These are phyloP conservation scores for Gadus chalcogrammus DNA, from an alignment of 2,113 vertebrate genomes.

Conservation along the genomic window DNA sequence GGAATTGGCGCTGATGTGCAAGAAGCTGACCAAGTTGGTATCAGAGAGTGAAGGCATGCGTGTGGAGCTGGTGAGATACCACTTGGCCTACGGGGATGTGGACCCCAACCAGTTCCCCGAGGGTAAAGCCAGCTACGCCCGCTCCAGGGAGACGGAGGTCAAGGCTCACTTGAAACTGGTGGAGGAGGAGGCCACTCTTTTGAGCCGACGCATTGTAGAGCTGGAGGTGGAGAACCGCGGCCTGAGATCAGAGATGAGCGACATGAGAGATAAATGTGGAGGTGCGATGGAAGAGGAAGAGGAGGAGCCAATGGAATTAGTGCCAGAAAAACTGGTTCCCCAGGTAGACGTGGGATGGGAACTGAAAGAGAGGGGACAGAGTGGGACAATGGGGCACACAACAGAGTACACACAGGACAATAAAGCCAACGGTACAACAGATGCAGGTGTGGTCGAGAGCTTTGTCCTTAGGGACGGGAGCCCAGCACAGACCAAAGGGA, in stretches of 20 bases:
- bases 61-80: slow-evolving; percentile 88
- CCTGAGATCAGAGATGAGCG: slow-evolving; percentile 88
- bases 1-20: slow-evolving; percentile 95
- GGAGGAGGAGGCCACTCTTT: slow-evolving; percentile 94
- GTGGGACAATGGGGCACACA: slow-evolving; percentile 48
- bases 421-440: slow-evolving; percentile 59
- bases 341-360: not conserved
- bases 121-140: slow-evolving; percentile 69
- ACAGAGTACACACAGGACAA: slow-evolving; percentile 71
- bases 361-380: slow-evolving; percentile 13
- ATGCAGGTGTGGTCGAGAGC: slow-evolving; percentile 59
- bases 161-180: slow-evolving; percentile 93
- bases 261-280: slow-evolving; percentile 77
- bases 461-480: slow-evolving; percentile 71
- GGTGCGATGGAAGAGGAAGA: slow-evolving; percentile 66
- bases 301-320: slow-evolving; percentile 67
- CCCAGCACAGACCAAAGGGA: slow-evolving; percentile 67
- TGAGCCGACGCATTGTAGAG: slow-evolving; percentile 93
- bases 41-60: slow-evolving; percentile 89
- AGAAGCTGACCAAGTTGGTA: slow-evolving; percentile 93
- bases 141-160: slow-evolving; percentile 84
- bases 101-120: slow-evolving; percentile 74
- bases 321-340: slow-evolving; percentile 24
- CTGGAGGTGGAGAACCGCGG: slow-evolving; percentile 96
- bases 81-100: slow-evolving; percentile 82